phyloP scores from a whole-genome alignment of 2,888 invertebrate species.

The Nysson spinosus region DNA sequence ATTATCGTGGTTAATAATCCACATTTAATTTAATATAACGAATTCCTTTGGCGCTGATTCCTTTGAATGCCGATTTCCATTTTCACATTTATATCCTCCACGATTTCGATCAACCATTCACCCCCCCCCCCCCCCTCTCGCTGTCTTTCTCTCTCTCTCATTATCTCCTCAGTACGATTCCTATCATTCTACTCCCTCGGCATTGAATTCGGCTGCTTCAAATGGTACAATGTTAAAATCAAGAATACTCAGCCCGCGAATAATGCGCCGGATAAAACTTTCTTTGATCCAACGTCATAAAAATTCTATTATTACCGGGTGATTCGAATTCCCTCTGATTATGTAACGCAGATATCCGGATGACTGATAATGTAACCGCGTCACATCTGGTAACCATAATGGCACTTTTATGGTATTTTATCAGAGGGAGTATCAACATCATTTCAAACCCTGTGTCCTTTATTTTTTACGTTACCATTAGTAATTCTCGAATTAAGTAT shows the following conservation, averaged over 20 bases:
- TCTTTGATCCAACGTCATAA: slow-evolving; percentile 9
- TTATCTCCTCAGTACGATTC: too few relatives aligned
- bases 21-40: too few relatives aligned
- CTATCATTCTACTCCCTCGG: too few relatives aligned
- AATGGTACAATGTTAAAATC: background rate
- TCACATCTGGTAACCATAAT: slow-evolving; percentile 4
- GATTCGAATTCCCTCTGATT: background rate
- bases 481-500: too few relatives aligned
- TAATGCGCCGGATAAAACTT: slow-evolving; percentile 3
- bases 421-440: slow-evolving; percentile 11
- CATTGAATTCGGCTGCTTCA: too few relatives aligned
- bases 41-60: too few relatives aligned
- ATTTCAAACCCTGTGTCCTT: background rate
- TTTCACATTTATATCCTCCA: too few relatives aligned
- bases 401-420: slow-evolving; percentile 28
- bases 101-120: too few relatives aligned
- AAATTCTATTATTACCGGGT: slow-evolving; percentile 1
- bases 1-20: too few relatives aligned
- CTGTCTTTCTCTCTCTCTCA: too few relatives aligned
- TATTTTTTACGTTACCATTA: slow-evolving; percentile 23
- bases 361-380: slow-evolving; percentile 15
- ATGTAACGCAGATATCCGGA: background rate
- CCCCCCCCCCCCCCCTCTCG: too few relatives aligned
- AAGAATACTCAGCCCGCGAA: background rate
- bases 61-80: too few relatives aligned